A percentile compares a stretch with the other conserved stretches of the same genome.
phyloP scores from a whole-genome alignment of 2,888 invertebrate species.

The Drosophila multiciliata region DNA sequence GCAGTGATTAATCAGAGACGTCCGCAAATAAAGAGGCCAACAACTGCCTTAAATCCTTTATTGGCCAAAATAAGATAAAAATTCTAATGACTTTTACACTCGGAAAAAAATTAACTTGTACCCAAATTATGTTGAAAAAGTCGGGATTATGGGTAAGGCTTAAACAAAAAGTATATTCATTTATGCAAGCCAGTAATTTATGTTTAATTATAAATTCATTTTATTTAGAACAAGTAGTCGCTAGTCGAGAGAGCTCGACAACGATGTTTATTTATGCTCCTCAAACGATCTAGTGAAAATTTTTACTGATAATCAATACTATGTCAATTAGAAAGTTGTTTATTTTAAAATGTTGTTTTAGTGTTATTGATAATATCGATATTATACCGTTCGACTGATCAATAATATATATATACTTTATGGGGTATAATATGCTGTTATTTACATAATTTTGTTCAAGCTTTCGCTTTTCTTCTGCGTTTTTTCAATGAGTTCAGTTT shows the following conservation, averaged over 20 bases:
- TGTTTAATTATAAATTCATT: not conserved
- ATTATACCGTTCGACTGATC: not conserved
- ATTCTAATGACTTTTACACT: constrained; percentile 19
- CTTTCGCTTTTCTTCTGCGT: not conserved
- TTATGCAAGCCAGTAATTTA: not conserved
- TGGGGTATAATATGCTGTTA: not conserved
- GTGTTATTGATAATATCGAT: not conserved
- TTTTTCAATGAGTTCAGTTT: not conserved
- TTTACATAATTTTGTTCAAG: rapidly evolving
- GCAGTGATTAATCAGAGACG: constrained; percentile 56
- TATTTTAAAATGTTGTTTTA: not conserved
- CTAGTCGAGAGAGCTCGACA: not conserved
- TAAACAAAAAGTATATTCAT: not conserved
- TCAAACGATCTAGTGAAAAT: no score
- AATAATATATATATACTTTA: not conserved
- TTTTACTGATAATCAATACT: no score
- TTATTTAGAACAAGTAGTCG: not conserved
- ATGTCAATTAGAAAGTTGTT: no score
- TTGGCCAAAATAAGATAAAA: constrained; percentile 12
- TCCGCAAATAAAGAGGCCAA: constrained; percentile 20
- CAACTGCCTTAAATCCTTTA: constrained; percentile 22
- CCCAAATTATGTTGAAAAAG: not conserved
- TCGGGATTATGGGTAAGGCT: not conserved
- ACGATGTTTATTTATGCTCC: no score
- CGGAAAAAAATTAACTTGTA: not conserved